Conservation (phyloP, 2,888 invertebrate species). For the Lepidochitona cinerea region DNA sequence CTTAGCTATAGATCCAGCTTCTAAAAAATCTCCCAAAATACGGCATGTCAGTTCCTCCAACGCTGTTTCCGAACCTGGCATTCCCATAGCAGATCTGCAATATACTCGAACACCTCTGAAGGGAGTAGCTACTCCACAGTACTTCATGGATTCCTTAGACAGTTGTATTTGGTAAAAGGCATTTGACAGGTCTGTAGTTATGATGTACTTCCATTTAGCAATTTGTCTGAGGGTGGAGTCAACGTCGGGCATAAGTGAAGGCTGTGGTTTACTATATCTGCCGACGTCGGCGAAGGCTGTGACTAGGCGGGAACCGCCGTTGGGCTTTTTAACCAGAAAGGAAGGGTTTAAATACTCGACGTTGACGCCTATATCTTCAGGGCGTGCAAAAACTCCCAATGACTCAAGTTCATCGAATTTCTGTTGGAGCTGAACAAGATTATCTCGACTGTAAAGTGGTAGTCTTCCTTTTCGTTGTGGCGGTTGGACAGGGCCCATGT, state of each 20-base stretch:
- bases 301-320: constrained; percentile 34
- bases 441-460: constrained; percentile 36
- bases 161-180: constrained; percentile 41
- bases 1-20: constrained; percentile 23
- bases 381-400: constrained; percentile 30
- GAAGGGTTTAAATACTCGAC: constrained; percentile 46
- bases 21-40: constrained; percentile 28
- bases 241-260: constrained; percentile 29
- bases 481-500: constrained; percentile 43
- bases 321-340: constrained; percentile 37
- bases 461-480: constrained; percentile 41
- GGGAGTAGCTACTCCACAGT: constrained; percentile 35
- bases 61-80: constrained; percentile 31
- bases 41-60: constrained; percentile 29
- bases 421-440: constrained; percentile 32
- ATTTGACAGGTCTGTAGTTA: constrained; percentile 16
- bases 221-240: constrained; percentile 17
- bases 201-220: constrained; percentile 27
- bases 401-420: constrained; percentile 41
- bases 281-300: constrained; percentile 39
- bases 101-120: constrained; percentile 34
- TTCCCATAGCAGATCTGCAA: constrained; percentile 31
- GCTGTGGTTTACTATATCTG: constrained; percentile 40
- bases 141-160: constrained; percentile 26
- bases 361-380: constrained; percentile 28